phyloP scores from a whole-genome alignment of 2,113 vertebrate species.

The Nesoenas mayeri region DNA sequence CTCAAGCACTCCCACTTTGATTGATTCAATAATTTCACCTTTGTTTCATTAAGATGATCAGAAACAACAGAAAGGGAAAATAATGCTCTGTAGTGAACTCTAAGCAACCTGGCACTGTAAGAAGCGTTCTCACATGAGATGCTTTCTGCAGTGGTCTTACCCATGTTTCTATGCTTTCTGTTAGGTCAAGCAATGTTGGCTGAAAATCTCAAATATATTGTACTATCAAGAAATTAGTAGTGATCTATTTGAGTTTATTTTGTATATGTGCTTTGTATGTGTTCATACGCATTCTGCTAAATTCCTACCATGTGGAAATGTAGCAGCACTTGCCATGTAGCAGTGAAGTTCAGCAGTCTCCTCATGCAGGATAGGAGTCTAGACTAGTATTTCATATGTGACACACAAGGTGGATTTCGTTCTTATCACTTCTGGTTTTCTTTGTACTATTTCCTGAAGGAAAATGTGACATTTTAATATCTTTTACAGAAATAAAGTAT shows the following conservation, averaged over 20 bases:
- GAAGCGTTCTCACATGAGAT: fast-evolving
- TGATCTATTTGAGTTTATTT: neutral
- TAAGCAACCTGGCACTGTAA: neutral
- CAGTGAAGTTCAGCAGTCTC: neutral
- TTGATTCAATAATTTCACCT: neutral
- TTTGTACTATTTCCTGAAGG: neutral
- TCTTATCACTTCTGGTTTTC: neutral
- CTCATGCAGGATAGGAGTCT: neutral
- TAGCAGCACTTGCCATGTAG: neutral
- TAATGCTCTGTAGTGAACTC: neutral
- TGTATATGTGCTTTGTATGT: neutral
- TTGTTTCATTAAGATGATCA: neutral
- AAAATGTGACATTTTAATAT: neutral
- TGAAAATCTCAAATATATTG: neutral
- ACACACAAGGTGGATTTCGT: neutral
- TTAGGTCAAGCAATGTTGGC: neutral
- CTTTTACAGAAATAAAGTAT: neutral
- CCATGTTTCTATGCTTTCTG: neutral
- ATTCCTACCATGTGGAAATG: neutral
- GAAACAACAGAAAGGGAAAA: neutral
- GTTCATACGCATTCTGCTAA: neutral
- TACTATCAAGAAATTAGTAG: neutral
- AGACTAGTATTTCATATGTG: neutral
- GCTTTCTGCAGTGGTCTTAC: neutral
- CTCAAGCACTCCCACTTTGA: neutral